Percentiles rank a stretch among this genome's conserved stretches.
These are phyloP conservation scores for Isoperla grammatica DNA, from an alignment of 2,888 invertebrate species.

Conservation along the genomic window DNA sequence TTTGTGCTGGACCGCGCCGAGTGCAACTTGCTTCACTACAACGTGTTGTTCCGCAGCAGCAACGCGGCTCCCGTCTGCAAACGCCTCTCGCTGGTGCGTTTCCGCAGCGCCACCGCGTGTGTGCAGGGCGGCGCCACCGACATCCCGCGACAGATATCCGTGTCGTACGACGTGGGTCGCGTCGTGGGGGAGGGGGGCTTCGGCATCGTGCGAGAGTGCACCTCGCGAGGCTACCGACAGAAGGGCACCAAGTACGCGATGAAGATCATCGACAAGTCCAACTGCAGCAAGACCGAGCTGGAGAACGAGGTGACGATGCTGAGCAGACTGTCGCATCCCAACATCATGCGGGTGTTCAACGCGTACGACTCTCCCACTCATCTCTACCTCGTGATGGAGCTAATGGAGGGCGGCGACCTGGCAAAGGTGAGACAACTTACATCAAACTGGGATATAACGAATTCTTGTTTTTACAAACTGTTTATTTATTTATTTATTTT, in stretches of 20 bases:
- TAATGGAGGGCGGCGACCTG: constrained; percentile 1
- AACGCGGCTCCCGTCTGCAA: too few species aligned
- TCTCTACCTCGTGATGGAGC: background rate
- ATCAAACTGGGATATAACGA: too few species aligned
- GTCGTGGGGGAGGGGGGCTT: background rate
- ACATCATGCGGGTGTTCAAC: background rate
- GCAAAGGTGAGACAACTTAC: background rate
- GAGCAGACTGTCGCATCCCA: background rate
- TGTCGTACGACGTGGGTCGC: background rate
- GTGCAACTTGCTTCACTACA: too few species aligned
- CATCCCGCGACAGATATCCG: background rate
- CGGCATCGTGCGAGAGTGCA: background rate
- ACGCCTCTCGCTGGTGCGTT: too few species aligned
- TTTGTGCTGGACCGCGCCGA: too few species aligned
- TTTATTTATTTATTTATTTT: too few species aligned
- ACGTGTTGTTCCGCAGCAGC: too few species aligned
- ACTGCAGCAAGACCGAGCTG: background rate
- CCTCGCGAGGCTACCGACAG: background rate
- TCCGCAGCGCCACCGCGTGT: too few species aligned
- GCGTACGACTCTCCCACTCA: background rate
- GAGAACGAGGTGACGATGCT: background rate
- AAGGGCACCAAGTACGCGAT: background rate
- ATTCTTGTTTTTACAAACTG: too few species aligned
- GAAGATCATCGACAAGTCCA: background rate
- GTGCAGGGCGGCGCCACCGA: background rate